Percentiles rank a stretch among this genome's conserved stretches.
phyloP scores from a whole-genome alignment of 2,797 vertebrate genomes.

The Yasuhikotakia modesta region DNA sequence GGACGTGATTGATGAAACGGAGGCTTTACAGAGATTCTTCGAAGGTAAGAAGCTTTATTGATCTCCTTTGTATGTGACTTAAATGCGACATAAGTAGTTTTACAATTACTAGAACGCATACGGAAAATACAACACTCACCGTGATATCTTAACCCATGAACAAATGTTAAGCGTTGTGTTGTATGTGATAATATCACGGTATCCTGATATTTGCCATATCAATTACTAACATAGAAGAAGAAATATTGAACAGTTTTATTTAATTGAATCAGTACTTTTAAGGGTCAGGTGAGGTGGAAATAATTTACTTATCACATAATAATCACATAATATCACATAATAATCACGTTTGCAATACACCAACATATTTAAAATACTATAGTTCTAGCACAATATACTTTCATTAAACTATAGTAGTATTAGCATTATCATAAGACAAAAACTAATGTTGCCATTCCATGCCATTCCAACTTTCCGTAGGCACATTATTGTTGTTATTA shows the following conservation, averaged over 20 bases:
- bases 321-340: too few species aligned
- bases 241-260: too few species aligned
- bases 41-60: conserved; percentile 83
- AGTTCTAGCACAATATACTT: too few species aligned
- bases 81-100: neutral
- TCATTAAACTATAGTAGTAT: too few species aligned
- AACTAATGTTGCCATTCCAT: neutral
- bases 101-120: neutral
- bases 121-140: too few species aligned
- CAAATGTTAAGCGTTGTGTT: neutral
- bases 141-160: neutral
- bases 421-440: neutral
- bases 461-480: too few species aligned
- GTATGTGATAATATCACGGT: neutral
- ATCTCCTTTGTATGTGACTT: conserved; percentile 13
- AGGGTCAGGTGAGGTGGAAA: too few species aligned
- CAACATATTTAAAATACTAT: too few species aligned
- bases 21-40: conserved; percentile 97
- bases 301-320: too few species aligned
- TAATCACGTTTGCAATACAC: too few species aligned
- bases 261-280: too few species aligned
- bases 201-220: neutral
- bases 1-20: conserved; percentile 99
- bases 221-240: neutral
- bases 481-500: too few species aligned